Conservation (phyloP, 2,888 invertebrate species). For the Ellobium chinense region DNA sequence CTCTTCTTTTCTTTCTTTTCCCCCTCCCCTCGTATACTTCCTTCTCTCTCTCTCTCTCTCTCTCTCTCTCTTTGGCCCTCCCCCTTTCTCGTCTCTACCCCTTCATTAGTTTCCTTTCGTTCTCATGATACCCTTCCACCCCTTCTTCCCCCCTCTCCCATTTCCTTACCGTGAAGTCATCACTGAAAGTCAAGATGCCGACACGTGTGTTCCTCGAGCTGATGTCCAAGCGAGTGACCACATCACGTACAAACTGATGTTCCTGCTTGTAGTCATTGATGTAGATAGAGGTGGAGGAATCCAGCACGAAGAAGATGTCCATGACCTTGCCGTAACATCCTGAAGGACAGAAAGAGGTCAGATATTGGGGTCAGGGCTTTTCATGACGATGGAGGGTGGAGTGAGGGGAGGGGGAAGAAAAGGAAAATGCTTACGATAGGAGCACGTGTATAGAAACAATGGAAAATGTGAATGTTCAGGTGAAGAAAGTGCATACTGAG, state of each 20-base stretch:
- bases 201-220: constrained; percentile 61
- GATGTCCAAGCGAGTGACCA: constrained; percentile 67
- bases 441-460: background rate
- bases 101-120: no score
- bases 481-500: no score
- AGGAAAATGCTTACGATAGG: constrained; percentile 6
- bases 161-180: constrained; percentile 50
- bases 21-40: no score
- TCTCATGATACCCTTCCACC: no score
- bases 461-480: no score
- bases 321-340: constrained; percentile 65
- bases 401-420: background rate
- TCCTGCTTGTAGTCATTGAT: constrained; percentile 67
- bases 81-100: background rate
- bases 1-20: no score
- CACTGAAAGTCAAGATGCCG: constrained; percentile 66
- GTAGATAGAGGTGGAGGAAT: constrained; percentile 71
- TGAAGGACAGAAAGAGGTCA: constrained; percentile 30
- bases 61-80: background rate
- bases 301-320: constrained; percentile 65
- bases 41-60: background rate
- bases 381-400: background rate
- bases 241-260: constrained; percentile 62
- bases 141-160: no score
- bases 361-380: background rate